Evolutionary conservation across 2,797 vertebrate species (phyloP).

Genomic region (Mustela erminea): DNA sequence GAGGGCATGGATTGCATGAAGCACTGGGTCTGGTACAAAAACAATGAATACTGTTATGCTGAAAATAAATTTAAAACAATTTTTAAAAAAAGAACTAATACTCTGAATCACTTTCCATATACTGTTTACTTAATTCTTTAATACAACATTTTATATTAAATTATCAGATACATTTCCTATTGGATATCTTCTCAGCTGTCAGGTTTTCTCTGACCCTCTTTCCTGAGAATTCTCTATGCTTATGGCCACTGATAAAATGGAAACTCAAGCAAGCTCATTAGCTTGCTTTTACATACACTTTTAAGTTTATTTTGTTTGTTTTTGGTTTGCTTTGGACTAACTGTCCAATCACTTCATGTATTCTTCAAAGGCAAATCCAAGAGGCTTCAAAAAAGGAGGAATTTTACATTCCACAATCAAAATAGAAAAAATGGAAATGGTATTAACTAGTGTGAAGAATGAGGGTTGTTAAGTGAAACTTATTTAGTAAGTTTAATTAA

Average conservation of each 20-base stretch:
- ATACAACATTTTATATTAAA: neutral
- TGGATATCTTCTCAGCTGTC: neutral
- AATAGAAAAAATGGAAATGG: neutral
- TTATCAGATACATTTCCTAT: neutral
- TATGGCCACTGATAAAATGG: neutral
- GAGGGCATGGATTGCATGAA: too few species aligned
- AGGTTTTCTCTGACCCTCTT: neutral
- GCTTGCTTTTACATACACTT: neutral
- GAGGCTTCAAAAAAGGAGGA: fast-evolving
- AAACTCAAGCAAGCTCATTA: neutral
- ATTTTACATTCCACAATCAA: neutral
- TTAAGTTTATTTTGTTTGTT: neutral
- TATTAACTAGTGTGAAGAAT: neutral
- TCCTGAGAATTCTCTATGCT: neutral
- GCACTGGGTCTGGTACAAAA: too few species aligned
- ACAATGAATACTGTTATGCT: too few species aligned
- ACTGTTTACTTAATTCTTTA: neutral
- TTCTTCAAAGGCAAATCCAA: neutral
- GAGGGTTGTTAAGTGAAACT: neutral
- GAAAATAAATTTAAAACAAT: too few species aligned
- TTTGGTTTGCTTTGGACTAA: neutral
- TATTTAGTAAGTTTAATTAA: neutral
- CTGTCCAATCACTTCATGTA: neutral
- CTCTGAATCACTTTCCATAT: neutral
- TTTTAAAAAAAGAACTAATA: neutral